A percentile compares a stretch with the other conserved stretches of the same genome.
phyloP scores from a whole-genome alignment of 2,113 vertebrate genomes.

The Taxidea taxus region DNA sequence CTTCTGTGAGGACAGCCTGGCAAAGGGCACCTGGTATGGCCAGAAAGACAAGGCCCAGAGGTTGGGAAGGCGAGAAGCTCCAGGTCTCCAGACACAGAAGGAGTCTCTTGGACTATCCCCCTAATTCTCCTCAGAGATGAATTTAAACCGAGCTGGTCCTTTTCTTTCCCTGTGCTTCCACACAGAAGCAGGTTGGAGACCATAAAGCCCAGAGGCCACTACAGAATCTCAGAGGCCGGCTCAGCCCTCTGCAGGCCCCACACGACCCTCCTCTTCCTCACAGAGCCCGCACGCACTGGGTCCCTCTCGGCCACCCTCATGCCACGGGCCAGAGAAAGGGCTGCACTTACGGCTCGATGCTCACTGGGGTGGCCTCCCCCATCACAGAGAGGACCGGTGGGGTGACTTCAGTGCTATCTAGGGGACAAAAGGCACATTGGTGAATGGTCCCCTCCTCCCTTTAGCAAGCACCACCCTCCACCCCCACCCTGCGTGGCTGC shows the following conservation, averaged over 20 bases:
- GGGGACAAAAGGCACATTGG: conserved; percentile 61
- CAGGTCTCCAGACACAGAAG: not conserved
- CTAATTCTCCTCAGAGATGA: not conserved
- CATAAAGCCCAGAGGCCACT: not conserved
- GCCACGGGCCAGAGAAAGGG: not conserved
- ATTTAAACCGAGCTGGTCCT: not conserved
- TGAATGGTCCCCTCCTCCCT: not conserved
- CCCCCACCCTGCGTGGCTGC: not conserved
- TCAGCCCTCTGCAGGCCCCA: not conserved
- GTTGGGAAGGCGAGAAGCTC: not conserved
- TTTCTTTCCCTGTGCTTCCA: not conserved
- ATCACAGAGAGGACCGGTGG: conserved; percentile 94
- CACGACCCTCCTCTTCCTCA: not conserved
- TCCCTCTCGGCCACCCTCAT: not conserved
- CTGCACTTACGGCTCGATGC: conserved; percentile 97
- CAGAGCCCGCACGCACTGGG: not conserved
- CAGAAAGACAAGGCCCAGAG: not conserved
- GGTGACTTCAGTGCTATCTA: conserved; percentile 96
- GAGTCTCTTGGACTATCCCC: not conserved
- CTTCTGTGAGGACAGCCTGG: not conserved
- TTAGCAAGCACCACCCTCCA: not conserved
- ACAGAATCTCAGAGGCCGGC: not conserved
- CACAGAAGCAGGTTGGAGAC: not conserved
- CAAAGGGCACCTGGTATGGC: not conserved
- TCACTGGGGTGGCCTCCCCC: conserved; percentile 95